phyloP scores from a whole-genome alignment of 64 coral and sea anemone species.

The Orbicella faveolata region DNA sequence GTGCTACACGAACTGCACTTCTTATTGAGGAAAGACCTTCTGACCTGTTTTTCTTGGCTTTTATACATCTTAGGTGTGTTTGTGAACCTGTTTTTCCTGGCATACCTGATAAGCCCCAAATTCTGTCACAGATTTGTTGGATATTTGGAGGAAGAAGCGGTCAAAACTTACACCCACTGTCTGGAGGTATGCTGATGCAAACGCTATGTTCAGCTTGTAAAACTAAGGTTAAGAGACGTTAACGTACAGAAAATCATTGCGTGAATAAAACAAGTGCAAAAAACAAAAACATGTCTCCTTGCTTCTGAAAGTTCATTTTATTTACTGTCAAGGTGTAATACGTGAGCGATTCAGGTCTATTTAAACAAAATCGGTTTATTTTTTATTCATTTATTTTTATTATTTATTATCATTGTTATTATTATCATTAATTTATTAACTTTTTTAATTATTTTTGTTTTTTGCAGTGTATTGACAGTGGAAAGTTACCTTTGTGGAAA shows the following conservation, averaged over 20 bases:
- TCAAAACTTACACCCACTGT: conserved; percentile 94
- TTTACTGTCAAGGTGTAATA: no score
- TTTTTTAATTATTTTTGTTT: neutral
- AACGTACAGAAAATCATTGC: no score
- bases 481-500: conserved; percentile 80
- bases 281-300: no score
- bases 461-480: conserved; percentile 81
- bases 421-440: neutral
- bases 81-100: conserved; percentile 96
- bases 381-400: neutral
- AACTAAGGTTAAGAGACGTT: no score
- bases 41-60: neutral
- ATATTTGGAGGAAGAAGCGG: conserved; percentile 94
- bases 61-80: conserved; percentile 63
- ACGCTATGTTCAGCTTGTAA: no score
- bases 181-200: conserved; percentile 48
- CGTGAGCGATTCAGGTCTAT: no score
- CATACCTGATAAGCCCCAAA: conserved; percentile 91
- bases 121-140: conserved; percentile 99
- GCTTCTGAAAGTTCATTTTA: no score
- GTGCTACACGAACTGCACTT: no score
- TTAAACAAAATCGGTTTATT: no score
- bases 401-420: neutral
- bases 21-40: neutral
- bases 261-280: no score